These are phyloP conservation scores for Andricus curvator DNA, from an alignment of 2,888 invertebrate species.

Conservation along the genomic window DNA sequence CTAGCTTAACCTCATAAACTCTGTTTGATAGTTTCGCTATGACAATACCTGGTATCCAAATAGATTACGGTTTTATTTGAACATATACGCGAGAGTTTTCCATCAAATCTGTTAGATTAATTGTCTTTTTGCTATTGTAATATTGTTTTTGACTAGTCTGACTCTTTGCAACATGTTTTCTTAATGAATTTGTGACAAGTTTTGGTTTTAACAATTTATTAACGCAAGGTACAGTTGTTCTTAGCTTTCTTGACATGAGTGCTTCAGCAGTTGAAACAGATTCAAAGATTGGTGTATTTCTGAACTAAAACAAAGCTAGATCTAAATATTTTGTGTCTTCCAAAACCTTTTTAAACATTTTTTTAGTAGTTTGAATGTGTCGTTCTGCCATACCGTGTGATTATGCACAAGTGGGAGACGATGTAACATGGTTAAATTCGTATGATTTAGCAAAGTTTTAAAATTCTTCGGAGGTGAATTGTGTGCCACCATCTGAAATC, in stretches of 20 bases:
- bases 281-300: slow-evolving; percentile 53
- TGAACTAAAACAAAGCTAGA: slow-evolving; percentile 51
- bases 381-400: slow-evolving; percentile 49
- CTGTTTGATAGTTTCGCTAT: too few species aligned
- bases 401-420: slow-evolving; percentile 46
- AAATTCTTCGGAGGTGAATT: not conserved
- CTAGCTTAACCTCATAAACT: too few species aligned
- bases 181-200: not conserved
- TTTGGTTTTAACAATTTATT: not conserved
- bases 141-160: slow-evolving; percentile 42
- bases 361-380: slow-evolving; percentile 50
- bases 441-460: too few species aligned
- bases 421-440: slow-evolving; percentile 20
- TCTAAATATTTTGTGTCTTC: slow-evolving; percentile 41
- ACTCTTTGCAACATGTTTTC: not conserved
- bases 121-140: slow-evolving; percentile 30
- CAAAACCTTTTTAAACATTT: slow-evolving; percentile 42
- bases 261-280: slow-evolving; percentile 49
- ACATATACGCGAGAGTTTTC: not conserved
- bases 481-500: slow-evolving; percentile 49
- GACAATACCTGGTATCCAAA: not conserved
- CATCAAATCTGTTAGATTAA: too few species aligned
- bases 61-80: not conserved
- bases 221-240: not conserved
- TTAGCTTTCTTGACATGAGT: slow-evolving; percentile 45